A percentile compares a stretch with the other conserved stretches of the same genome.
phyloP scores from a whole-genome alignment of 1,140 invertebrate species.

The Diprion similis region DNA sequence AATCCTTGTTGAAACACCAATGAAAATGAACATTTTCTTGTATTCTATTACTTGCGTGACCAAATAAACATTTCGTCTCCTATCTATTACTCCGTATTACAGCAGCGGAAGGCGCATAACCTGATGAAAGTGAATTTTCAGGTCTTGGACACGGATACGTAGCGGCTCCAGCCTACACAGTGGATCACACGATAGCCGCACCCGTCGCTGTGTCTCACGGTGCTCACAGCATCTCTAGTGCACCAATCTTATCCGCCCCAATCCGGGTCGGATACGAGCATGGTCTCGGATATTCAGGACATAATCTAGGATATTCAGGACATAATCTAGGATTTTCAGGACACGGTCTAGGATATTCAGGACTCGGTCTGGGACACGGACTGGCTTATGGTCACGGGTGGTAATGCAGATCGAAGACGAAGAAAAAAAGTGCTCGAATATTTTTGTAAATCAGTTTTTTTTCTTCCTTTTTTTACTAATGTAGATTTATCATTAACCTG shows the following conservation, averaged over 20 bases:
- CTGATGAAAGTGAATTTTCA: slow-evolving; percentile 10
- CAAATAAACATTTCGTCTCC: no score
- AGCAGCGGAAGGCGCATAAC: not conserved
- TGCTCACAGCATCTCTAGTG: not conserved
- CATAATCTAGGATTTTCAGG: no score
- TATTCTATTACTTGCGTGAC: no score
- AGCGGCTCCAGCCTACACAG: slow-evolving; percentile 16
- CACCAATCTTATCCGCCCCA: not conserved
- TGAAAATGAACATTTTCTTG: no score
- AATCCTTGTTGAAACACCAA: no score
- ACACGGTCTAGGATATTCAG: slow-evolving; percentile 5
- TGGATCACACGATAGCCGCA: slow-evolving; percentile 9
- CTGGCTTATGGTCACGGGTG: slow-evolving; percentile 9
- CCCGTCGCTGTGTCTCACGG: slow-evolving; percentile 17
- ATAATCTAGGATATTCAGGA: not conserved
- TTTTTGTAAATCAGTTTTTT: no score
- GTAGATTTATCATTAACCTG: no score
- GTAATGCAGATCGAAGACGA: not conserved
- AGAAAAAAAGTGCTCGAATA: no score
- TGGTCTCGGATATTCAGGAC: not conserved
- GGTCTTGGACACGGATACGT: slow-evolving; percentile 33
- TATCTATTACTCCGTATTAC: not conserved
- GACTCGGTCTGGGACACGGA: slow-evolving; percentile 28
- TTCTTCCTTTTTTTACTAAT: no score
- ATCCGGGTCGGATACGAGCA: not conserved